A percentile compares a stretch with the other conserved stretches of the same genome.
phyloP scores from a whole-genome alignment of 1,140 invertebrate species.

The Trialeurodes vaporariorum region DNA sequence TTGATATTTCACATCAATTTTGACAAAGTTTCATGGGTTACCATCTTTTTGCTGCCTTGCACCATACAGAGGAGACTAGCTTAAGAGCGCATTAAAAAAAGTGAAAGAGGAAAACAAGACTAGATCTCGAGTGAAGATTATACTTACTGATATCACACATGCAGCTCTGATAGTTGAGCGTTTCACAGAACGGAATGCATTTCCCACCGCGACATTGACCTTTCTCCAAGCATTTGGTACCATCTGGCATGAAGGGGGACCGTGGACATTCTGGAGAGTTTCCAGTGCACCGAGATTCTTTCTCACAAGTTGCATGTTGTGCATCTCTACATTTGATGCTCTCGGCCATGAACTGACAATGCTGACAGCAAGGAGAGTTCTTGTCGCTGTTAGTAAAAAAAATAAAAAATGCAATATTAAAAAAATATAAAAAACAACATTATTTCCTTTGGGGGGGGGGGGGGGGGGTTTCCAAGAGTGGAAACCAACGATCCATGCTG shows the following conservation, averaged over 20 bases:
- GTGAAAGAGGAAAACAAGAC: too few species aligned
- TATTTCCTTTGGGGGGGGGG: too few species aligned
- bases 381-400: constrained; percentile 72
- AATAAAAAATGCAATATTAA: too few species aligned
- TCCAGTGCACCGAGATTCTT: constrained; percentile 69
- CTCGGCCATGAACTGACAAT: constrained; percentile 69
- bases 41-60: too few species aligned
- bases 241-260: constrained; percentile 76
- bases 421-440: too few species aligned
- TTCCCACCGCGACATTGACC: constrained; percentile 74
- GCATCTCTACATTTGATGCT: constrained; percentile 76
- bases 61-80: too few species aligned
- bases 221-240: constrained; percentile 73
- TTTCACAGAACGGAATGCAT: constrained; percentile 88
- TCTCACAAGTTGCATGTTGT: constrained; percentile 78
- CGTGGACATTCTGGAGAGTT: constrained; percentile 57
- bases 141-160: constrained; percentile 83
- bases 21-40: too few species aligned
- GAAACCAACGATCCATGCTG: too few species aligned
- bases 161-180: constrained; percentile 79
- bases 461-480: too few species aligned
- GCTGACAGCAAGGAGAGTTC: constrained; percentile 86
- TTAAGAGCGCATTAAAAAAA: too few species aligned
- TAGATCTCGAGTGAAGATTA: too few species aligned
- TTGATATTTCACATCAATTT: too few species aligned